Conservation (phyloP, 2,888 invertebrate species). For the Linyphia triangularis region DNA sequence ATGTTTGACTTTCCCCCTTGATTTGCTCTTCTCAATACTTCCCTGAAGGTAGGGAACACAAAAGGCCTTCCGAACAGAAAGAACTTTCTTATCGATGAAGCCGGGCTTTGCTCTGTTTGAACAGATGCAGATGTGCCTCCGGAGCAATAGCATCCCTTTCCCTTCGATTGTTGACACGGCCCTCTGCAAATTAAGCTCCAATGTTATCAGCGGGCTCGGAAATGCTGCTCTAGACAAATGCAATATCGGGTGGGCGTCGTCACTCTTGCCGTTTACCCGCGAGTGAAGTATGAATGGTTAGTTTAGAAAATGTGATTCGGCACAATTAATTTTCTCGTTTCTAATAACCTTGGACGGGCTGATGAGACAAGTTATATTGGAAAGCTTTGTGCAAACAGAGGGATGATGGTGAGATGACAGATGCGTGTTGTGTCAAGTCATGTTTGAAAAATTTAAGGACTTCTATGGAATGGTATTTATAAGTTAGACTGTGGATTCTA, state of each 20-base stretch:
- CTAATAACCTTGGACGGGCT: slow-evolving; percentile 31
- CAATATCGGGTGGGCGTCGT: slow-evolving; percentile 53
- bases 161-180: slow-evolving; percentile 63
- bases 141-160: slow-evolving; percentile 41
- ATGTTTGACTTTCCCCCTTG: slow-evolving; percentile 70
- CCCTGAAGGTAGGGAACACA: slow-evolving; percentile 53
- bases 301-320: slow-evolving; percentile 48
- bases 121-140: slow-evolving; percentile 72
- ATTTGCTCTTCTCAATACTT: slow-evolving; percentile 69
- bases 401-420: background rate
- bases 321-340: slow-evolving; percentile 51
- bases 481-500: too few species aligned
- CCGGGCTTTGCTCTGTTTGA: slow-evolving; percentile 60
- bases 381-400: background rate
- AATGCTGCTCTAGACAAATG: slow-evolving; percentile 55
- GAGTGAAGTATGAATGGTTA: slow-evolving; percentile 13
- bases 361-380: slow-evolving; percentile 23
- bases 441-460: too few species aligned
- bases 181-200: slow-evolving; percentile 67
- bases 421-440: too few species aligned
- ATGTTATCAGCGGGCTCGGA: slow-evolving; percentile 52
- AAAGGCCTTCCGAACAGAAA: slow-evolving; percentile 45
- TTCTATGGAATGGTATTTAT: too few species aligned
- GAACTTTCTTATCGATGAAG: slow-evolving; percentile 66
- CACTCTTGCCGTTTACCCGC: background rate